Percentiles rank a stretch among this genome's conserved stretches.
These are phyloP conservation scores for Plagiodera versicolora DNA, from an alignment of 2,888 invertebrate genomes.

Conservation along the genomic window DNA sequence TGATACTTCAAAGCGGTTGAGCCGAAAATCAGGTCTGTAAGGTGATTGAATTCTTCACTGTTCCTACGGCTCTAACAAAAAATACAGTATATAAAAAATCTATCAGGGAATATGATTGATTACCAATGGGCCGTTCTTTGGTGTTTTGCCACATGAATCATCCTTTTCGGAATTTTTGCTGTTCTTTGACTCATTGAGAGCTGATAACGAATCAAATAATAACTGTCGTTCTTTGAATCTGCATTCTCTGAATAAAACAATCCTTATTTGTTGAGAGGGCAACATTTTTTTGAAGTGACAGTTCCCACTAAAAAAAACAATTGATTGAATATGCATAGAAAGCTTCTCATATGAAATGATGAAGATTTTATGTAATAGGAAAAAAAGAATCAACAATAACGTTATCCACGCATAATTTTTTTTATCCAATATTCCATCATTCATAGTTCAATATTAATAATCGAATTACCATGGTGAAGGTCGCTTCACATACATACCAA, in stretches of 20 bases:
- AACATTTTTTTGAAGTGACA: background rate
- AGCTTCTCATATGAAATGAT: too few species aligned
- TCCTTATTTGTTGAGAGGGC: conserved; percentile 67
- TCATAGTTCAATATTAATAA: too few species aligned
- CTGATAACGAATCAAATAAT: conserved; percentile 80
- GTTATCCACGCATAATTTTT: too few species aligned
- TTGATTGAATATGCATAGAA: too few species aligned
- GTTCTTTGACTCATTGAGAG: conserved; percentile 54
- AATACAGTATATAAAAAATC: conserved; percentile 1
- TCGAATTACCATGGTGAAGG: background rate
- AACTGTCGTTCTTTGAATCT: conserved; percentile 79
- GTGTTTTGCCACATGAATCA: background rate
- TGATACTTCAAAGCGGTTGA: conserved; percentile 86
- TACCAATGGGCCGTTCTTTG: background rate
- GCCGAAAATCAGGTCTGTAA: conserved; percentile 93
- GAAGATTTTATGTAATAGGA: too few species aligned
- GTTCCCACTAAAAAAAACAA: background rate
- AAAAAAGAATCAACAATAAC: too few species aligned
- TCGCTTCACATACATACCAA: background rate
- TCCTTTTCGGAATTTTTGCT: conserved; percentile 1
- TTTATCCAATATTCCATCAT: too few species aligned
- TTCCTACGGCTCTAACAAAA: conserved; percentile 22
- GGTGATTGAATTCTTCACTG: conserved; percentile 66
- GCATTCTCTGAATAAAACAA: conserved; percentile 84
- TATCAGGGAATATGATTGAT: background rate